phyloP scores from a whole-genome alignment of 2,797 vertebrate genomes.

The Rhabdomys pumilio region DNA sequence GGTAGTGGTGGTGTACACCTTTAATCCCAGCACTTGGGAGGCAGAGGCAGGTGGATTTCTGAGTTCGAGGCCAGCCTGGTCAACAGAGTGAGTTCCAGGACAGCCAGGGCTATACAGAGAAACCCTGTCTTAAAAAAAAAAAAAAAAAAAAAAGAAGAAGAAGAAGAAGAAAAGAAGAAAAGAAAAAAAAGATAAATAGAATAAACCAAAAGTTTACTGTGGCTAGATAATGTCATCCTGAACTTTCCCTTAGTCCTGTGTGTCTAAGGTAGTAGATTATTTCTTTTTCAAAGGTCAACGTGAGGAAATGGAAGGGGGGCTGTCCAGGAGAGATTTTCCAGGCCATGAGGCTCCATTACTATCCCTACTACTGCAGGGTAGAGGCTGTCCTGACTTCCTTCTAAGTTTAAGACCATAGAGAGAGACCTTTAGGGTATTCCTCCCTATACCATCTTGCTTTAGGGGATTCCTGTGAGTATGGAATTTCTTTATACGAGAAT shows the following conservation, averaged over 20 bases:
- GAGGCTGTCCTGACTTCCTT: not conserved
- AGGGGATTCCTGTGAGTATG: not conserved
- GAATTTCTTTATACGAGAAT: not conserved
- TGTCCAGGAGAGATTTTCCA: not conserved
- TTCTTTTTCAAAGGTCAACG: not conserved
- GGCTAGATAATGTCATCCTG: not conserved
- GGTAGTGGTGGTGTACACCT: no score
- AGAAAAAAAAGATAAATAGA: not conserved
- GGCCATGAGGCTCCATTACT: not conserved
- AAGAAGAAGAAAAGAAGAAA: no score
- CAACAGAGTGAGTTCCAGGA: no score
- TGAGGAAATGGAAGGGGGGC: not conserved
- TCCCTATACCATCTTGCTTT: not conserved
- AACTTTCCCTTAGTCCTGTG: not conserved
- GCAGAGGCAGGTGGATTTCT: no score
- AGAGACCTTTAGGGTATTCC: not conserved
- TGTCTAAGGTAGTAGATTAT: rapidly evolving
- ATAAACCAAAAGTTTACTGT: not conserved
- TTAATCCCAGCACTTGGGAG: no score
- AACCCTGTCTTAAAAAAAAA: no score
- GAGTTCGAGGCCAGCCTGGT: no score
- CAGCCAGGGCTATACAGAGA: no score
- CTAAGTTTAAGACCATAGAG: not conserved
- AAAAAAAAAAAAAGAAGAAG: no score
- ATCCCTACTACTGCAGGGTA: not conserved